These are phyloP conservation scores for Novumbra hubbsi DNA, from an alignment of 2,797 vertebrate genomes.

Conservation along the genomic window DNA sequence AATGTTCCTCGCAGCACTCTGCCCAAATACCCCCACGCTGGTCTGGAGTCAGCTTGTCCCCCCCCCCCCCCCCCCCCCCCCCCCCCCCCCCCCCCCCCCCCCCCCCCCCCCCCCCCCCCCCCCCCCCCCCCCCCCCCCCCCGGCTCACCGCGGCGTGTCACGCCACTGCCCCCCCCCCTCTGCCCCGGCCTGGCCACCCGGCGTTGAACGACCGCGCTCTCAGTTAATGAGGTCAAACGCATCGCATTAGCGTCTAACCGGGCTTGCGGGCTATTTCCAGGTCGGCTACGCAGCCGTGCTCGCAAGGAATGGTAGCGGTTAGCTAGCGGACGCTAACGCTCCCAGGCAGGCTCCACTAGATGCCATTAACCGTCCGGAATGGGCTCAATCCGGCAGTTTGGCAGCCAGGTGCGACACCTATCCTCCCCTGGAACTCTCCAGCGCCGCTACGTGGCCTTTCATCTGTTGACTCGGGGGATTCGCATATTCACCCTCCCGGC, in stretches of 20 bases:
- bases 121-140: background rate
- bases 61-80: conserved; percentile 16
- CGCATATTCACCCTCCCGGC: too few species aligned
- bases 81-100: background rate
- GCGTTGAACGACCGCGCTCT: conserved; percentile 38
- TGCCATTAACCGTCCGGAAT: conserved; percentile 43
- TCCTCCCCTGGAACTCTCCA: background rate
- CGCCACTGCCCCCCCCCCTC: conserved; percentile 18
- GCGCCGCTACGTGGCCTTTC: background rate
- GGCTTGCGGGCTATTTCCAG: conserved; percentile 53
- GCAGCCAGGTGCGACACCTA: conserved; percentile 18
- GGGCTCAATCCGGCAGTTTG: conserved; percentile 37
- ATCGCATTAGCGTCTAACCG: conserved; percentile 45
- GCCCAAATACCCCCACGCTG: conserved; percentile 17
- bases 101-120: conserved; percentile 17
- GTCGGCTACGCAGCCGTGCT: conserved; percentile 31
- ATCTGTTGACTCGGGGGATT: background rate
- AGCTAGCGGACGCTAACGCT: conserved; percentile 36
- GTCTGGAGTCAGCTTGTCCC: conserved; percentile 28
- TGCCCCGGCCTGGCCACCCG: background rate
- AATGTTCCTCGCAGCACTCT: background rate
- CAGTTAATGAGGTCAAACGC: conserved; percentile 66
- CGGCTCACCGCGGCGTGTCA: background rate
- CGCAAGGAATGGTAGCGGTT: conserved; percentile 24
- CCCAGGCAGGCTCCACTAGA: conserved; percentile 47